phyloP scores from a whole-genome alignment of 2,797 vertebrate genomes.

The Artibeus jamaicensis region DNA sequence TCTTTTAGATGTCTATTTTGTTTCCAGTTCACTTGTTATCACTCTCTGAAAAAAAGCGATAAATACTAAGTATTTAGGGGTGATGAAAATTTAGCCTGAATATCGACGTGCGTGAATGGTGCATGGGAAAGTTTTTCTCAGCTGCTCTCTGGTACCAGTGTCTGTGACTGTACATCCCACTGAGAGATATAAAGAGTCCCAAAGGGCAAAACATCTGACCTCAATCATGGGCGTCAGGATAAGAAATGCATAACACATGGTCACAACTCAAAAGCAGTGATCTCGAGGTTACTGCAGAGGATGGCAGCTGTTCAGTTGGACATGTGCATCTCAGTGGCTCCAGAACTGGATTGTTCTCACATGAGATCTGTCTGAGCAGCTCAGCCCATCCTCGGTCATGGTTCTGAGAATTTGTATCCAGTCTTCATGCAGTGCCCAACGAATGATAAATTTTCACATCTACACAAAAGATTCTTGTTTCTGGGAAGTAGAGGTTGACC shows the following conservation, averaged over 20 bases:
- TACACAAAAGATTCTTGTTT: slow-evolving; percentile 19
- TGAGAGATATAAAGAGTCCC: slow-evolving; percentile 40
- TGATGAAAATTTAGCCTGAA: not conserved
- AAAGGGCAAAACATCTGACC: slow-evolving; percentile 54
- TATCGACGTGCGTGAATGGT: not conserved
- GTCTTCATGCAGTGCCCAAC: slow-evolving; percentile 15
- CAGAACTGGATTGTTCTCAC: slow-evolving; percentile 25
- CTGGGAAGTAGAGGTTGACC: not conserved
- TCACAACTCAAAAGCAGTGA: slow-evolving; percentile 8
- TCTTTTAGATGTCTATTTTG: not conserved
- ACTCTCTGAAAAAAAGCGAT: slow-evolving; percentile 1
- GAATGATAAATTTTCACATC: slow-evolving; percentile 24
- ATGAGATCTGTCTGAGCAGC: slow-evolving; percentile 29
- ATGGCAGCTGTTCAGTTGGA: slow-evolving; percentile 49
- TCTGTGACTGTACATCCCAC: not conserved
- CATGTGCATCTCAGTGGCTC: slow-evolving; percentile 51
- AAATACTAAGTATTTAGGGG: slow-evolving; percentile 7
- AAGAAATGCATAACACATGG: slow-evolving; percentile 59
- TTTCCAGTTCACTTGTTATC: slow-evolving; percentile 21
- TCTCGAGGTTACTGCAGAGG: not conserved
- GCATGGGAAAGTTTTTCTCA: slow-evolving; percentile 44
- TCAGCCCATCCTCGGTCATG: not conserved
- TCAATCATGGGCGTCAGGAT: slow-evolving; percentile 32
- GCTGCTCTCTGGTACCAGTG: not conserved
- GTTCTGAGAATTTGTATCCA: slow-evolving; percentile 39